These are phyloP conservation scores for Diuraphis noxia DNA, from an alignment of 1,140 invertebrate genomes.

Conservation along the genomic window DNA sequence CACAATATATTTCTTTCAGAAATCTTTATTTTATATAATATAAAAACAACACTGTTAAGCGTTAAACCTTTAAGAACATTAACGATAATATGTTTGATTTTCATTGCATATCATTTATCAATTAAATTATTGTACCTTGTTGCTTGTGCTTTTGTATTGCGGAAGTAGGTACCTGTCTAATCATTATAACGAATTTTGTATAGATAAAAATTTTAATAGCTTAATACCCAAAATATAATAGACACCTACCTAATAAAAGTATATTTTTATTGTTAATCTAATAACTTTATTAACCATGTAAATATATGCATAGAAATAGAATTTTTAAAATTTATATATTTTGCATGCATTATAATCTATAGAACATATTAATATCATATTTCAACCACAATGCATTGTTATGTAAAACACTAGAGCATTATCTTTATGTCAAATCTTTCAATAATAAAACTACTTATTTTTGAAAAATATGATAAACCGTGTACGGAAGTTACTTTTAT, in stretches of 20 bases:
- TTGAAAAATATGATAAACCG: not conserved
- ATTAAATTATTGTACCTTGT: not conserved
- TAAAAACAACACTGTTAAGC: not conserved
- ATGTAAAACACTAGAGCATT: not conserved
- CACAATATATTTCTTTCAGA: not conserved
- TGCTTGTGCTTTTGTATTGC: not conserved
- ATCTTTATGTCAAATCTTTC: not conserved
- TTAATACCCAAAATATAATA: not conserved
- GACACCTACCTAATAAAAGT: not conserved
- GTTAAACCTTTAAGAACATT: not conserved
- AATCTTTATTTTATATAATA: not conserved
- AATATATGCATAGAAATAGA: not conserved
- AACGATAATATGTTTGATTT: not conserved
- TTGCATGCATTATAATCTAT: not conserved
- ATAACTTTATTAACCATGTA: not conserved
- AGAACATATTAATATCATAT: not conserved
- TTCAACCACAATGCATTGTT: not conserved
- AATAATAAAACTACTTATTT: not conserved
- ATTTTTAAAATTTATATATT: not conserved
- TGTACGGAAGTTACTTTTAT: not conserved
- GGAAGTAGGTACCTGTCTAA: not conserved
- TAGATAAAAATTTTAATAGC: not conserved
- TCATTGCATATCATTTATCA: not conserved
- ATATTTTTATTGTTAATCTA: not conserved
- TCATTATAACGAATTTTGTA: not conserved